A percentile compares a stretch with the other conserved stretches of the same genome.
Evolutionary conservation across 2,888 invertebrate species (phyloP).

Genomic region (Diplazon laetatorius): DNA sequence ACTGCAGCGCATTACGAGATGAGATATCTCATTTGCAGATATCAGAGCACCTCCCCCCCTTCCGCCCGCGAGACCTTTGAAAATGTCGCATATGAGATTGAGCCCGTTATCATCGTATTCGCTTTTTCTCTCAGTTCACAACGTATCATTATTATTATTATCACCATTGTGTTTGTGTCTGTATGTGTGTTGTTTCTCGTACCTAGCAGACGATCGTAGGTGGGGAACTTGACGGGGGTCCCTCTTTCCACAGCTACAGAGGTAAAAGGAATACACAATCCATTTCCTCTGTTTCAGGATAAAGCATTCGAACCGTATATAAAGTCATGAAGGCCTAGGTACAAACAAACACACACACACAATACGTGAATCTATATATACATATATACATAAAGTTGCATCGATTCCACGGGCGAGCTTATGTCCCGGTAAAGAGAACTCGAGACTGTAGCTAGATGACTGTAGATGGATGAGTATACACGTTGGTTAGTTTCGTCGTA

Average conservation of each 20-base stretch:
- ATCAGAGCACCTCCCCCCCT: conserved; percentile 25
- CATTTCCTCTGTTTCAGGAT: conserved; percentile 26
- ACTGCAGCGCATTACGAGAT: conserved; percentile 76
- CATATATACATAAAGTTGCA: conserved; percentile 40
- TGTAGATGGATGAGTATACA: conserved; percentile 56
- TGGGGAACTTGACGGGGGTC: not conserved
- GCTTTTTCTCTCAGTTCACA: conserved; percentile 1
- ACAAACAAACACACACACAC: not conserved
- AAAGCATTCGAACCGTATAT: conserved; percentile 18
- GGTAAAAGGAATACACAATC: conserved; percentile 26
- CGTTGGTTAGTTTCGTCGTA: conserved; percentile 58
- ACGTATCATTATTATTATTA: not conserved
- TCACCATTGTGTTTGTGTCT: not conserved
- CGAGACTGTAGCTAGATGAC: conserved; percentile 37
- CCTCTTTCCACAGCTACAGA: conserved; percentile 1
- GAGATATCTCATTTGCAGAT: conserved; percentile 70
- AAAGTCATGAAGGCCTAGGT: not conserved
- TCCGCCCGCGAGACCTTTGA: conserved; percentile 74
- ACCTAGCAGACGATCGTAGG: not conserved
- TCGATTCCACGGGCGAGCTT: conserved; percentile 63
- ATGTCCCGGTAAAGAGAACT: conserved; percentile 50
- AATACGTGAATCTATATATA: not conserved
- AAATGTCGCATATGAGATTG: conserved; percentile 67
- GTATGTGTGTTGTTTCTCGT: not conserved
- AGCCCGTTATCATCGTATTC: conserved; percentile 41